Evolutionary conservation across 30 jellyfish, hydroid and myxozoan genomes (phyloP), one percentile per base, ranked within the genome.

Genomic region (Catostylus mosaicus): DNA sequence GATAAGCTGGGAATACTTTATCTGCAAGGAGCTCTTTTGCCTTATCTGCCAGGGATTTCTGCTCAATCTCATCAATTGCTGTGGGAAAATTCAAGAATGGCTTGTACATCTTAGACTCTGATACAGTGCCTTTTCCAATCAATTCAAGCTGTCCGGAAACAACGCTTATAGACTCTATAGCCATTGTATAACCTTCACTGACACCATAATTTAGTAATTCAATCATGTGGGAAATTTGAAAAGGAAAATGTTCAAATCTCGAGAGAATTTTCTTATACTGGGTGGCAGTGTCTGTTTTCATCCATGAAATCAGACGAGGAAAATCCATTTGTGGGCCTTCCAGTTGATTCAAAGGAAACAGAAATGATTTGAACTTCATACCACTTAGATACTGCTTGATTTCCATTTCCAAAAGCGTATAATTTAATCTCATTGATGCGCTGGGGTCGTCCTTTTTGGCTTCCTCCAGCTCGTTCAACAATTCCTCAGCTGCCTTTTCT

Each of bases 301-400:
- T 92, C 94, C 93, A 92, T 3, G 93, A 75, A 26, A 92, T 66
- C 2, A 92, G 92, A 12, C 98, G 84, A 16, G 98, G 98, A 57
- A 92, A 92, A 68, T 82, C 96, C n/a, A 51, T n/a, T 48, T 92
- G 98, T 16, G 98, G 98, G 35, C 98, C 98, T 54, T 92, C 98
- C 52, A 92, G 60, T 61, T 75, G 92, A 79, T 80, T 86, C 47
- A 92, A 22, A 2, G 98, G 98, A 70, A 81, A 92, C 30, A 92
- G 80, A 57, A 23, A 92, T 0, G 97, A 67, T 36, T 75, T 66
- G 75, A 67, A 92, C 61, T 63, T 59, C 85, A 63, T 30, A 22
- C 98, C 97, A 0, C 77, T 16, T 18, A 92, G 48, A 60, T 43
- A 80, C 65, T 92, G 96, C 54, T 81, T 80, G 7, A 92, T 43